Base-by-base conservation (phyloP, 2,888 invertebrate genomes). In the Drosophila lutescens region DNA sequence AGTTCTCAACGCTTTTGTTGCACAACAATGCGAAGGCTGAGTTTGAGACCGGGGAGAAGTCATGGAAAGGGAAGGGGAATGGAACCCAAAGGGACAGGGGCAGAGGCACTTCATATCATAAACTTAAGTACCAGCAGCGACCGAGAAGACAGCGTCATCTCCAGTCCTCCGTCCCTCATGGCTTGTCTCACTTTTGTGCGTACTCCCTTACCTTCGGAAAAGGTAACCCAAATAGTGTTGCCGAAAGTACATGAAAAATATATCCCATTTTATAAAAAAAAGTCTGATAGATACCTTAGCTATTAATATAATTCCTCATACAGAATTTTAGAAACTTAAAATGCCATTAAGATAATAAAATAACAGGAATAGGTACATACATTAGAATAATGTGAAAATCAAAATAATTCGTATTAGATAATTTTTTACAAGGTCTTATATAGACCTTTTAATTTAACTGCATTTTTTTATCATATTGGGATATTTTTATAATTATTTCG, bases 1-100 rank as follows among this genome's bases (percentile, higher is more conserved):
- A 81, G 86, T 87, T 85, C 83, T 84, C 74, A 77, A 72, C 76
- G 83, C 88, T 82, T 88, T 86, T 88, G 87, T 86, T 80, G 77
- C 70, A 73, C 74, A 84, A 87, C 89, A 85, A 85, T 87, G 85
- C 73, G 82, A 88, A 80, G 87, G 85, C 74, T 36, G 60, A 47
- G 61, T 41, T 72, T 23, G 54, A 30, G 63, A 34, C 54, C 76
- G 47, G 38, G 54, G 43, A 30, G 30, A 40, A 53, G 57, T 57
- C 51, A 20, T 32, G 26, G 26, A n/a, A 12, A n/a, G 9, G 12
- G 41, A 6, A 36, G 38, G 38, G 26, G 26, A 23, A n/a, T 13
- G 49, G 23, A 26, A 34, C 13, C n/a, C 44, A 12, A 4, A 38
- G 58, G 53, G 50, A 46, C 23, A 17, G 26, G 34, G 65, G 44